A percentile compares a stretch with the other conserved stretches of the same genome.
phyloP scores from a whole-genome alignment of 2,797 vertebrate genomes.

The Scolopax bukidnonensis region DNA sequence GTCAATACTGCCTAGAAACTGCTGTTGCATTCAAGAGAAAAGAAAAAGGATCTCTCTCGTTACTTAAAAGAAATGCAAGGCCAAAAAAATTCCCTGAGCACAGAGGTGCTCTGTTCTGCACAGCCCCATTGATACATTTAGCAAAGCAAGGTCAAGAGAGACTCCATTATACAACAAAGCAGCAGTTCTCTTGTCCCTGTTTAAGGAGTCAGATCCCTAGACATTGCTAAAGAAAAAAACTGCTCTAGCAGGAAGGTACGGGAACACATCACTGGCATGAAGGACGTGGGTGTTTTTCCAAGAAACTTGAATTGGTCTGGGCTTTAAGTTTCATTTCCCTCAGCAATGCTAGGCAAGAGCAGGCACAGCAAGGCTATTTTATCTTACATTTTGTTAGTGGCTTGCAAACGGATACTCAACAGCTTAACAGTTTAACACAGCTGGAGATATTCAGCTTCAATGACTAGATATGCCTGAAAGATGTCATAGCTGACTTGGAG shows the following conservation, averaged over 20 bases:
- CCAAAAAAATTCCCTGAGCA: not conserved
- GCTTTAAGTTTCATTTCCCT: conserved; percentile 19
- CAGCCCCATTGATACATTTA: fast-evolving
- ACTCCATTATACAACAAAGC: not conserved
- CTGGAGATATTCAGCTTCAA: conserved; percentile 60
- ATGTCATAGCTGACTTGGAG: not conserved
- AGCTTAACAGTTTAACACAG: conserved; percentile 59
- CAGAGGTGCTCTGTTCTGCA: not conserved
- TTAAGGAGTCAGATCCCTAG: not conserved
- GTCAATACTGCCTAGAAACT: conserved; percentile 20
- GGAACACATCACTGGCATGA: not conserved
- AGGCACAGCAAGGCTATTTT: conserved; percentile 54
- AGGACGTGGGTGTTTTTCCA: not conserved
- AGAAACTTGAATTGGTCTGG: not conserved
- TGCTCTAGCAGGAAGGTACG: not conserved
- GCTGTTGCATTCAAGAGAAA: not conserved
- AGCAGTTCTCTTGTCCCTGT: not conserved
- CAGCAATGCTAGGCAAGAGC: conserved; percentile 24
- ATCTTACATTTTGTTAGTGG: conserved; percentile 37
- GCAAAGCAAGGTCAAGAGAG: not conserved
- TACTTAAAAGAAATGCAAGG: not conserved
- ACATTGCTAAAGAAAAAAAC: not conserved
- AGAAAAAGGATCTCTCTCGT: not conserved
- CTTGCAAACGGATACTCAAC: conserved; percentile 38
- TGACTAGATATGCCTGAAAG: conserved; percentile 44